Conservation (phyloP, 1,140 invertebrate genomes). For the Cydia splendana region DNA sequence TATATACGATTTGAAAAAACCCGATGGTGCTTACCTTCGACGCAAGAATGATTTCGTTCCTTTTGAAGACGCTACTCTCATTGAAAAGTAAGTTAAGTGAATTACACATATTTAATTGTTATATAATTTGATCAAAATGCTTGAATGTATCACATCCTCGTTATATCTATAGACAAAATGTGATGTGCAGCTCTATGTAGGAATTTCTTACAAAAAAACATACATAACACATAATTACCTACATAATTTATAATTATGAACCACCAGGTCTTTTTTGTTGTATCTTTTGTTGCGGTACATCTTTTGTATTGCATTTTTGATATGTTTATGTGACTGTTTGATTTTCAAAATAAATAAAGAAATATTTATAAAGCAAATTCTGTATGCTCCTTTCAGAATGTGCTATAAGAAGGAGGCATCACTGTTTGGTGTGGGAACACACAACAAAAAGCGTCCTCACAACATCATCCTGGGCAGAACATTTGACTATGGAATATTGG, state of each 20-base stretch:
- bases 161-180: too few species aligned
- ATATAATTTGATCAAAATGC: not conserved
- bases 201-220: too few species aligned
- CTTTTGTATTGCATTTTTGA: too few species aligned
- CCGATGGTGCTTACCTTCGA: conserved; percentile 87
- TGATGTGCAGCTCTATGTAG: too few species aligned
- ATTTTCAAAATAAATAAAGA: too few species aligned
- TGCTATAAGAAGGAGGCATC: conserved; percentile 92
- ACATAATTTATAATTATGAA: too few species aligned
- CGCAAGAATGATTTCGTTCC: conserved; percentile 92
- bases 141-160: not conserved
- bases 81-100: conserved; percentile 85
- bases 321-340: too few species aligned
- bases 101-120: conserved; percentile 15
- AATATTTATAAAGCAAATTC: conserved; percentile 21
- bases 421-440: conserved; percentile 94
- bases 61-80: conserved; percentile 90
- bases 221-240: too few species aligned
- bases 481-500: conserved; percentile 94
- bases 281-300: too few species aligned
- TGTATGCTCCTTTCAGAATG: conserved; percentile 78
- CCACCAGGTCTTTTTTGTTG: too few species aligned
- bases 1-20: conserved; percentile 93
- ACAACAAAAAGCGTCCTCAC: conserved; percentile 96
- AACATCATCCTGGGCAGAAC: conserved; percentile 94